Evolutionary conservation across 2,888 invertebrate species (phyloP), one percentile per base, ranked within the genome.

Genomic region (Lysandra coridon): DNA sequence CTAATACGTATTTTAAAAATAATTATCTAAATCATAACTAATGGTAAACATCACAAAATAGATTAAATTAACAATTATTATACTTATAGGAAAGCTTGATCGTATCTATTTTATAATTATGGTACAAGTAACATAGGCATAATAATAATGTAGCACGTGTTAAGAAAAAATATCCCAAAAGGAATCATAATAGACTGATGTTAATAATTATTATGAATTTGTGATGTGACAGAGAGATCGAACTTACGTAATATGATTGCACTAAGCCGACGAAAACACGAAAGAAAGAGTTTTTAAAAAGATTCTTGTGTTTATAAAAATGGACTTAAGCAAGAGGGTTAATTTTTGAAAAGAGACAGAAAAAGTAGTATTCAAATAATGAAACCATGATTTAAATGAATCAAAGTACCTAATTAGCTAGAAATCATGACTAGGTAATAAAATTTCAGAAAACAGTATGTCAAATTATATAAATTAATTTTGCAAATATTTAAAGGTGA

Each of bases 21-120:
- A 80, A 81, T 84, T 82, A 84, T 83, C 80, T 81, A 81, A 83
- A 80, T 82, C 84, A 83, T 83, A 88, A 86, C 88, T 92, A 91
- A 88, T 92, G 92, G 92, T 92, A 89, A 92, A 88, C 90, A 89
- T 91, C 90, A 89, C 88, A 84, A 82, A 84, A 83, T 60, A 23
- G 30, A 60, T 78, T 78, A 76, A 81, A 74, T 78, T 80, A 81
- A 81, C 81, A 78, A 77, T 79, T 79, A 64, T 30, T 37, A 6
- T 57, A 57, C 17, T 17, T 57, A 17, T 30, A 82, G 79, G 78
- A 78, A 78, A 79, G 79, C 76, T 80, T 78, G 79, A 79, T 69
- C 69, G 69, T 69, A 33, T 37, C 33, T 14, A 37, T 37, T 69
- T 14, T 69, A 49, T 14, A 5, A 49, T 23, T 23, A 23, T 75